These are phyloP conservation scores for Bombus haemorrhoidalis DNA, from an alignment of 1,140 invertebrate species.

Conservation along the genomic window DNA sequence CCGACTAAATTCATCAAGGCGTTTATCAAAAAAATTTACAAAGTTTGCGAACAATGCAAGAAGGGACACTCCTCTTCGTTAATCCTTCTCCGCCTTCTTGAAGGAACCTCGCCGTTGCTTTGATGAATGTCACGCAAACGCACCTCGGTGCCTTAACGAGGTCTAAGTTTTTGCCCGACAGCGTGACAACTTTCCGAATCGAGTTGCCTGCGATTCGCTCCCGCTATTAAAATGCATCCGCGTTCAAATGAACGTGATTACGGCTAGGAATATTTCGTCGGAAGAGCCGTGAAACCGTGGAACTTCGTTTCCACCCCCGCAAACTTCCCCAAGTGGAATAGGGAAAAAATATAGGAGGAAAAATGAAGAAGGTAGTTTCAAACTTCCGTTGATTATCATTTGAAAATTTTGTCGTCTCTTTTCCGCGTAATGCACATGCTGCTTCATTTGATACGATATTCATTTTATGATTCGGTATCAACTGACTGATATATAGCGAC, in stretches of 20 bases:
- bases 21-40: background rate
- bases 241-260: slow-evolving; percentile 48
- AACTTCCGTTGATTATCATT: slow-evolving; percentile 9
- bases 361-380: background rate
- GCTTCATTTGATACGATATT: background rate
- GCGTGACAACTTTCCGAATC: slow-evolving; percentile 51
- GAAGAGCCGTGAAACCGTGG: background rate
- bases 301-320: slow-evolving; percentile 14
- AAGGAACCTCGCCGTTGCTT: slow-evolving; percentile 35
- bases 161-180: slow-evolving; percentile 57
- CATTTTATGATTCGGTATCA: too few species aligned
- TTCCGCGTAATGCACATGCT: background rate
- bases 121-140: slow-evolving; percentile 63
- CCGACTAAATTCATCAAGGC: background rate
- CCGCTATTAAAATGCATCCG: slow-evolving; percentile 48
- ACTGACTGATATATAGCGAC: too few species aligned
- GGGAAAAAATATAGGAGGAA: background rate
- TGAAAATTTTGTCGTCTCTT: background rate
- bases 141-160: slow-evolving; percentile 55
- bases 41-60: background rate
- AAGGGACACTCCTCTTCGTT: slow-evolving; percentile 35
- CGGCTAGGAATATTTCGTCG: slow-evolving; percentile 22
- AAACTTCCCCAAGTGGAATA: background rate
- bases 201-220: slow-evolving; percentile 24
- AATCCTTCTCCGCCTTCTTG: slow-evolving; percentile 38